phyloP scores from a whole-genome alignment of 1,140 invertebrate species.

The Nylanderia fulva region DNA sequence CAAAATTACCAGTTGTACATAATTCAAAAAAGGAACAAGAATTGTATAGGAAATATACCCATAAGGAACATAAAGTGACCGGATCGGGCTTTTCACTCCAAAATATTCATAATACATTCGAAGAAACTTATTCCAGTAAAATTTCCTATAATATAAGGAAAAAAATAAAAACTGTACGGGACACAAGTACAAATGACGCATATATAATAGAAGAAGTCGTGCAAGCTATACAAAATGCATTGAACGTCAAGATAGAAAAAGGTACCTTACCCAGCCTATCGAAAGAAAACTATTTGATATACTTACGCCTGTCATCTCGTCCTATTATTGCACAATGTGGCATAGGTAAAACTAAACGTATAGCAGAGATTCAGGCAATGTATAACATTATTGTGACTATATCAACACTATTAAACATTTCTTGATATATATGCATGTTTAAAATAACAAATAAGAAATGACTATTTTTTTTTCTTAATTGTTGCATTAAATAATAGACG shows the following conservation, averaged over 20 bases:
- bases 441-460: too few relatives aligned
- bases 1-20: neutral
- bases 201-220: neutral
- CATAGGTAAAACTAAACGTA: neutral
- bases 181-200: neutral
- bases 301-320: neutral
- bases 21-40: neutral
- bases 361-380: conserved; percentile 5
- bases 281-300: neutral
- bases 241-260: neutral
- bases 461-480: too few relatives aligned
- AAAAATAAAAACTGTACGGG: neutral
- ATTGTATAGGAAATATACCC: neutral
- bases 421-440: too few relatives aligned
- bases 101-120: neutral
- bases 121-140: neutral
- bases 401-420: conserved; percentile 48
- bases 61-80: too few relatives aligned
- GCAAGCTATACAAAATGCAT: neutral
- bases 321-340: conserved; percentile 36
- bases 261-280: neutral
- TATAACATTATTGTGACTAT: conserved; percentile 4
- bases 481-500: too few relatives aligned
- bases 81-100: neutral
- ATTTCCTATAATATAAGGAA: neutral